phyloP scores from a whole-genome alignment of 2,113 vertebrate species.

The Datnioides undecimradiatus region DNA sequence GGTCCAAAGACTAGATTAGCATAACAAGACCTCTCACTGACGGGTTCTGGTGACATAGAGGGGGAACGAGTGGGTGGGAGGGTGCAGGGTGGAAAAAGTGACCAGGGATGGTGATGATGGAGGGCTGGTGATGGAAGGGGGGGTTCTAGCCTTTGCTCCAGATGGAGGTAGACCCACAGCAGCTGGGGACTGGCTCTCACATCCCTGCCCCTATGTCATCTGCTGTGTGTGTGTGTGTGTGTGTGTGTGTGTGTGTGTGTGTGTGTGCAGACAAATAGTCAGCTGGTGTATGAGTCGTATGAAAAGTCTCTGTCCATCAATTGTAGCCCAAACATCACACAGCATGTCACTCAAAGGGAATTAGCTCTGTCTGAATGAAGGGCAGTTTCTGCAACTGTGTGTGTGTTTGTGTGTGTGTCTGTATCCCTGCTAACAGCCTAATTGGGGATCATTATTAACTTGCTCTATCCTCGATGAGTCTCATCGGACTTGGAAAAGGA shows the following conservation, averaged over 20 bases:
- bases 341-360: constrained; percentile 63
- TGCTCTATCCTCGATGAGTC: constrained; percentile 69
- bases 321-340: constrained; percentile 42
- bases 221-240: constrained; percentile 66
- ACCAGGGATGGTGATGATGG: constrained; percentile 61
- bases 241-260: constrained; percentile 42
- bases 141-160: constrained; percentile 86
- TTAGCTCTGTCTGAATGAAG: constrained; percentile 55
- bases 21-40: constrained; percentile 91
- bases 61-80: constrained; percentile 69
- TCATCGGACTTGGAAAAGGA: constrained; percentile 66
- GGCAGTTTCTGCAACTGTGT: constrained; percentile 26
- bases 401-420: constrained; percentile 7
- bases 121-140: constrained; percentile 66
- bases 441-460: constrained; percentile 76
- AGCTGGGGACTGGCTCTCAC: constrained; percentile 91
- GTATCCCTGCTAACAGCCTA: constrained; percentile 54
- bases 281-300: constrained; percentile 69
- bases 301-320: constrained; percentile 70
- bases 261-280: constrained; percentile 56
- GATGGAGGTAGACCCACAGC: constrained; percentile 86
- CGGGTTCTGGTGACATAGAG: constrained; percentile 59
- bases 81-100: constrained; percentile 49
- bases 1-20: constrained; percentile 89
- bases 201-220: constrained; percentile 84